phyloP scores from a whole-genome alignment of 2,113 vertebrate species.

The Emydocephalus ijimae region DNA sequence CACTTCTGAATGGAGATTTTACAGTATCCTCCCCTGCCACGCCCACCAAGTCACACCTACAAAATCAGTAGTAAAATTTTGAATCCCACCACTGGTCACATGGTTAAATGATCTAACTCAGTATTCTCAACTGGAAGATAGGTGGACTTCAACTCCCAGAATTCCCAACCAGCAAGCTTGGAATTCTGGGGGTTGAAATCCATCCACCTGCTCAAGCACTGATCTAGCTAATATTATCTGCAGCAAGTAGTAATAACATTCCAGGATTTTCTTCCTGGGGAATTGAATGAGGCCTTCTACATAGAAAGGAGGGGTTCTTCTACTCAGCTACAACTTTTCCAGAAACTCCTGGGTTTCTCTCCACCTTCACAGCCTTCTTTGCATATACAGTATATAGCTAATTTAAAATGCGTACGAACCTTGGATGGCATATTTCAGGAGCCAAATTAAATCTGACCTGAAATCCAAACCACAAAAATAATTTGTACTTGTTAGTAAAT shows the following conservation, averaged over 20 bases:
- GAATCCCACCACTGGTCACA: neutral
- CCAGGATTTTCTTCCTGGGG: neutral
- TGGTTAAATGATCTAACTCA: neutral
- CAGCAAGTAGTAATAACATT: neutral
- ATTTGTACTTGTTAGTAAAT: neutral
- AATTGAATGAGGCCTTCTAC: neutral
- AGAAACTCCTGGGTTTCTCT: neutral
- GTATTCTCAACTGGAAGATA: too few relatives aligned
- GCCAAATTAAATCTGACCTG: neutral
- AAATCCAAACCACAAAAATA: neutral
- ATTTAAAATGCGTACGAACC: neutral
- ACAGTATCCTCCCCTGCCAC: too few relatives aligned
- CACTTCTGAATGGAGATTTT: too few relatives aligned
- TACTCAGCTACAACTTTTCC: neutral
- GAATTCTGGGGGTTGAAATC: too few relatives aligned
- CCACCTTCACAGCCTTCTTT: neutral
- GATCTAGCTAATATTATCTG: neutral
- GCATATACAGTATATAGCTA: neutral
- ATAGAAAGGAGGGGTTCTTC: neutral
- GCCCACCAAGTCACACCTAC: too few relatives aligned
- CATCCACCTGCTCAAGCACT: neutral
- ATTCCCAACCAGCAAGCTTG: too few relatives aligned
- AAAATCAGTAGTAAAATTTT: too few relatives aligned
- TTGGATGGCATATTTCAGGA: neutral
- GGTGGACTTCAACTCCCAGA: too few relatives aligned